Evolutionary conservation across 2,888 invertebrate genomes (phyloP).

Genomic region (Sarcophaga variegata): DNA sequence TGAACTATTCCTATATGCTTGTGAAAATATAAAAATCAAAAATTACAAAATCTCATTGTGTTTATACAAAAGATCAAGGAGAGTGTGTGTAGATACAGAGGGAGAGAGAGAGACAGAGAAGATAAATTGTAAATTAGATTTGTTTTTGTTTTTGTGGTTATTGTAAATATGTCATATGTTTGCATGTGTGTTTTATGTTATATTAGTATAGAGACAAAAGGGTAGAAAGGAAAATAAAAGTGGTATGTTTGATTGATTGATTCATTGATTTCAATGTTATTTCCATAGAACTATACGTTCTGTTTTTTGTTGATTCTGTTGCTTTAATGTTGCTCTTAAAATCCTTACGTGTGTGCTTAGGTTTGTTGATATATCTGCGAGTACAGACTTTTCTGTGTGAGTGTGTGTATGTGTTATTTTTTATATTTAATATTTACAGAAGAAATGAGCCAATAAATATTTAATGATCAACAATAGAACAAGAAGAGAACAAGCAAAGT

Average conservation of each 20-base stretch:
- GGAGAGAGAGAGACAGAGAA: too few species aligned
- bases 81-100: too few species aligned
- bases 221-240: background rate
- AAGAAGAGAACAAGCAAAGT: background rate
- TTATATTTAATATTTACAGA: constrained; percentile 14
- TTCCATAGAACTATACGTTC: background rate
- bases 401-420: background rate
- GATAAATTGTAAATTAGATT: too few species aligned
- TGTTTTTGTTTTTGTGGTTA: background rate
- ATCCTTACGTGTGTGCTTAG: background rate
- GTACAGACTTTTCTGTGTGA: background rate
- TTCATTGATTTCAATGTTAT: constrained; percentile 5
- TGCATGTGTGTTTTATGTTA: background rate
- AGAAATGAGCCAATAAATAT: constrained; percentile 18
- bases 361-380: background rate
- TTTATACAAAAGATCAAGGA: too few species aligned
- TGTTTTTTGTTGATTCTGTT: background rate
- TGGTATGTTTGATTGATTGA: constrained; percentile 31
- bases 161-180: background rate
- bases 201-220: background rate
- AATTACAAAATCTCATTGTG: too few species aligned
- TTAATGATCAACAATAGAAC: background rate
- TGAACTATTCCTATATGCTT: too few species aligned
- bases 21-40: too few species aligned
- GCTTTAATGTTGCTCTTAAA: background rate